A percentile compares a stretch with the other conserved stretches of the same genome.
These are phyloP conservation scores for Naja naja DNA, from an alignment of 2,113 vertebrate genomes.

Conservation along the genomic window DNA sequence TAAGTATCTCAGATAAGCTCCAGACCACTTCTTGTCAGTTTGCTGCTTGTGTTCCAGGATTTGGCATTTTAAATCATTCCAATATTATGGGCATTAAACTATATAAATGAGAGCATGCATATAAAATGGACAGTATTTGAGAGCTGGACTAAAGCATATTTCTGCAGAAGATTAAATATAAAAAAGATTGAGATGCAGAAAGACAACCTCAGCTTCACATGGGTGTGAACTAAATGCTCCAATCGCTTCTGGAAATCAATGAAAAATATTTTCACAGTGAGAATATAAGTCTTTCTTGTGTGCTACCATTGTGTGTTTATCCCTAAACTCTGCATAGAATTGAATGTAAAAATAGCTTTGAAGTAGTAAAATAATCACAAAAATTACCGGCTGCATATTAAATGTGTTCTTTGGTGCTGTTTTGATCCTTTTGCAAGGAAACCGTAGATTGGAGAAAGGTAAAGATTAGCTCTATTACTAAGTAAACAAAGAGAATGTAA, in stretches of 20 bases:
- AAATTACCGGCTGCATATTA: conserved; percentile 80
- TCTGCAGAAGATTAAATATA: not conserved
- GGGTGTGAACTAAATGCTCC: conserved; percentile 24
- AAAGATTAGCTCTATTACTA: conserved; percentile 74
- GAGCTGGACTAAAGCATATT: not conserved
- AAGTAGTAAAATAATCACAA: conserved; percentile 81
- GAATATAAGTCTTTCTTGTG: conserved; percentile 72
- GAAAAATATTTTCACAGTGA: conserved; percentile 46
- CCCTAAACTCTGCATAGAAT: conserved; percentile 79
- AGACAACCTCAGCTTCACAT: not conserved
- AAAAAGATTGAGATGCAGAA: not conserved
- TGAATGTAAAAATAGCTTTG: conserved; percentile 82
- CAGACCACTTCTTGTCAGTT: not conserved
- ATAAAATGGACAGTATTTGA: not conserved
- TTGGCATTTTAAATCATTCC: not conserved
- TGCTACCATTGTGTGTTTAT: conserved; percentile 68
- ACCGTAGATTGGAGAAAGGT: conserved; percentile 63
- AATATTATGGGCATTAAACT: not conserved
- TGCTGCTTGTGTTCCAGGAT: not conserved
- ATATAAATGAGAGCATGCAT: not conserved
- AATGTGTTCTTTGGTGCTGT: conserved; percentile 81
- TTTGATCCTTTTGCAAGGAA: conserved; percentile 67
- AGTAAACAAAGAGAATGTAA: conserved; percentile 97
- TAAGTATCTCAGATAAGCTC: not conserved
- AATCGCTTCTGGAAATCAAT: conserved; percentile 61